Base-by-base conservation (phyloP, 2,797 vertebrate species). In the Oreonectes daqikongensis region DNA sequence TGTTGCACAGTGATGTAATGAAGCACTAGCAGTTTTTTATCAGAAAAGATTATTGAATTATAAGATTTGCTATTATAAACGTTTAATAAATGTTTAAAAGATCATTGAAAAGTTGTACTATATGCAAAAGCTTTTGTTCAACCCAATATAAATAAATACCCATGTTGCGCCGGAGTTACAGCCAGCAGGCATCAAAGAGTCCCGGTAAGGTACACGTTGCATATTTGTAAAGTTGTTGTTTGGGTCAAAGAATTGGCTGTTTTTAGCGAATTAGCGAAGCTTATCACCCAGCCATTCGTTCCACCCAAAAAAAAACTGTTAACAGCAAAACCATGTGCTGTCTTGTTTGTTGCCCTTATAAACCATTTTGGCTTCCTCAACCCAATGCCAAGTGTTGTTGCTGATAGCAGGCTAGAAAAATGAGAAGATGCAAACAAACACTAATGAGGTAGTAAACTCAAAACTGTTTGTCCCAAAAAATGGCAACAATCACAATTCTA, bases 401-500 rank as follows among this genome's bases (percentile, higher is more conserved):
- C 59, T 40, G 32, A 65, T 60, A 78, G 52, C 53, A 52, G 18
- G 35, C 57, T 26, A 20, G 69, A 11, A 46, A 52, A 70, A 42
- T 32, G 30, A 64, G 68, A 44, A 52, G 52, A 78, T 48, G 26
- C 67, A 80, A 81, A 78, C 67, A 73, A 69, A 57, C 38, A 35
- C 20, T 64, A 32, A 72, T 61, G 77, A 38, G n/a, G 14, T 50
- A 22, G 50, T 32, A 28, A 72, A 74, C 52, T 32, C 59, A 40
- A n/a, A 69, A 38, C 12, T 42, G 32, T 70, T 65, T 65, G 42
- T 68, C 64, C 73, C n/a, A n/a, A n/a, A 55, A 77, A 79, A 74
- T 83, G 46, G 44, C 77, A 57, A 80, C 64, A 80, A 82, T 78
- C 80, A 32, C 22, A 40, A 63, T 69, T 79, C 73, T 82, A 81